Percentiles rank a stretch among this genome's conserved stretches.
Conservation (phyloP, 2,888 invertebrate species). For the Eumerus sabulonum region DNA sequence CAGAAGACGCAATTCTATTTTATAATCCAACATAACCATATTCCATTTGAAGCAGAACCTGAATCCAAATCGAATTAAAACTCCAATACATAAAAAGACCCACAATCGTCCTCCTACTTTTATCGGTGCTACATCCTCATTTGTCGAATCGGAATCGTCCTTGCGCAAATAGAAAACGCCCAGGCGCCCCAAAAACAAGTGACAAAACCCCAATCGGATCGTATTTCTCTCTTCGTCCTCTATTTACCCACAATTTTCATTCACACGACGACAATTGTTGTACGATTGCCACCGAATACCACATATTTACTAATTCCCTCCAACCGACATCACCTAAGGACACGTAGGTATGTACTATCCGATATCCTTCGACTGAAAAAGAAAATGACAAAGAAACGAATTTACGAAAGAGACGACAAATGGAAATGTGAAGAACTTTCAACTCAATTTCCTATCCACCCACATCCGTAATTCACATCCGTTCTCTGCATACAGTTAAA, state of each 20-base stretch:
- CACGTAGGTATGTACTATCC: conserved; percentile 1
- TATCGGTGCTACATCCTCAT: no score
- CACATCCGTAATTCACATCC: conserved; percentile 20
- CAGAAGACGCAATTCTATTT: no score
- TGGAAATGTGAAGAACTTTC: conserved; percentile 46
- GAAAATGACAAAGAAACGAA: conserved; percentile 29
- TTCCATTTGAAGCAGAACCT: no score
- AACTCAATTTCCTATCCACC: conserved; percentile 21
- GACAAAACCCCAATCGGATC: conserved; percentile 34
- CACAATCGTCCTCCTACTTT: no score
- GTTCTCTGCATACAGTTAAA: conserved; percentile 25
- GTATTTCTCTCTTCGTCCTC: conserved; percentile 7
- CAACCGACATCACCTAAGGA: background rate
- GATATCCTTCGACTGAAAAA: background rate
- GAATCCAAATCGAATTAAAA: no score
- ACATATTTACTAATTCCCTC: conserved; percentile 24
- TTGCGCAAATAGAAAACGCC: conserved; percentile 55
- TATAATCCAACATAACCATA: no score
- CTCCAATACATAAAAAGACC: no score
- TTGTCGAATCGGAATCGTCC: conserved; percentile 45
- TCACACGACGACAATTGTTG: conserved; percentile 38
- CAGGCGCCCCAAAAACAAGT: conserved; percentile 45
- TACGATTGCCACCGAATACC: conserved; percentile 36
- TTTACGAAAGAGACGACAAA: conserved; percentile 55
- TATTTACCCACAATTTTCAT: conserved; percentile 47